These are phyloP conservation scores for Eretmochelys imbricata DNA, from an alignment of 2,113 vertebrate genomes.

Conservation along the genomic window DNA sequence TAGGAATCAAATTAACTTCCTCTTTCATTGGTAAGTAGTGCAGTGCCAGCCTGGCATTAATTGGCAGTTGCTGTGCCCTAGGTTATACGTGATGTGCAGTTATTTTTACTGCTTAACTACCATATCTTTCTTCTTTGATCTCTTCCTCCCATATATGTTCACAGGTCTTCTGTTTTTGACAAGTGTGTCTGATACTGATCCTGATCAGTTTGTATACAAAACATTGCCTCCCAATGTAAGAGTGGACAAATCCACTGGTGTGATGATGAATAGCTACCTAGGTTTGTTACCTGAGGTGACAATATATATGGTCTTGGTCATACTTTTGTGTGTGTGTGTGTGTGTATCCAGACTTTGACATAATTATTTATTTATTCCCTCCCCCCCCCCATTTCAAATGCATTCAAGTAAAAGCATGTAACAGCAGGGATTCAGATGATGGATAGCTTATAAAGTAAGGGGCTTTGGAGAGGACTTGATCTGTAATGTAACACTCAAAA, in stretches of 20 bases:
- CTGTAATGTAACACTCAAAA: neutral
- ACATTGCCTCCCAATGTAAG: conserved; percentile 79
- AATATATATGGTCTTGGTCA: conserved; percentile 71
- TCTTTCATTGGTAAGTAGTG: neutral
- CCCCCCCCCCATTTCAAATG: conserved; percentile 60
- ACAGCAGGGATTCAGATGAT: conserved; percentile 18
- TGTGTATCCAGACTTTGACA: conserved; percentile 11
- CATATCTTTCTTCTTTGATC: conserved; percentile 55
- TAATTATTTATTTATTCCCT: conserved; percentile 37
- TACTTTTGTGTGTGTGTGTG: conserved; percentile 51
- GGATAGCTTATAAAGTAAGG: conserved; percentile 15
- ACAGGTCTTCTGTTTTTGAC: conserved; percentile 88
- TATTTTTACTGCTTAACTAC: conserved; percentile 30
- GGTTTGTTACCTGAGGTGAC: conserved; percentile 83
- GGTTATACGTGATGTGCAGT: neutral
- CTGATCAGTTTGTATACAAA: conserved; percentile 87
- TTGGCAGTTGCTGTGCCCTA: neutral
- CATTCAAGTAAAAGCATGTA: conserved; percentile 64
- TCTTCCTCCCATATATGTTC: conserved; percentile 40
- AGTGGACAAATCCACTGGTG: conserved; percentile 72
- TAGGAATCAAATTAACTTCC: neutral
- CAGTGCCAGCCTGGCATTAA: neutral
- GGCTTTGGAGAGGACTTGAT: conserved; percentile 11
- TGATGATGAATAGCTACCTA: conserved; percentile 90
- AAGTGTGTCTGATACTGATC: conserved; percentile 82